Evolutionary conservation across 1,140 invertebrate species (phyloP), one percentile per base, ranked within the genome.

Genomic region (Aphaenogaster rudis): DNA sequence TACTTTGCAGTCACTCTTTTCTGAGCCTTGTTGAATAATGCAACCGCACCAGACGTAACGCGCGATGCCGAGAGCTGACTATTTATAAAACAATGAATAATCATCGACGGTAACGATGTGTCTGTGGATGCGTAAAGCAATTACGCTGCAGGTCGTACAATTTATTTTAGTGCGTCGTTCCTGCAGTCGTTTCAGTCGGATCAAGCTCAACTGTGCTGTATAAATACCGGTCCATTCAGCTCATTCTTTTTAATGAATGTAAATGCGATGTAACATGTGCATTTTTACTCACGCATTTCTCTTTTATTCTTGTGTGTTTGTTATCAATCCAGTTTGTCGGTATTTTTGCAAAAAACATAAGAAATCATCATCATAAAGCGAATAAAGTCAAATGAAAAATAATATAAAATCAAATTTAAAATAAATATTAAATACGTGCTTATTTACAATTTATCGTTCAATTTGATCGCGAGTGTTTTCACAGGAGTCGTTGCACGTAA

Each of bases 81-180:
- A 88, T 86, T 88, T 88, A 88, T 86, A 88, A 88, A 86, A 88
- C 87, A 88, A 88, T 88, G 87, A 88, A 88, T 88, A 88, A 88
- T 88, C 87, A 88, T 88, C 74, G 82, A 86, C 81, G 52, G 72
- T 88, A 86, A 88, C 86, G 86, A 86, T 69, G 86, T 74, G 86
- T 86, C 71, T 78, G 71, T 80, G 64, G 64, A 36, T 66, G 86
- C 81, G 81, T 88, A 88, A 88, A 88, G 86, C 86, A 88, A 86
- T 86, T 88, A 88, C 86, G 71, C 71, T 66, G 39, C 42, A 42
- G 71, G 59, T 69, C 82, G 86, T 86, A 63, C 69, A 86, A 86
- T 88, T 88, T 88, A 71, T 88, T 88, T 74, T 66, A 86, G 71
- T 59, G 54, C 79, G 81, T 39, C 59, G 28, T 59, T 69, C 28